Evolutionary conservation across 2,113 vertebrate species (phyloP), one percentile per base, ranked within the genome.

Genomic region (Verasper variegatus): DNA sequence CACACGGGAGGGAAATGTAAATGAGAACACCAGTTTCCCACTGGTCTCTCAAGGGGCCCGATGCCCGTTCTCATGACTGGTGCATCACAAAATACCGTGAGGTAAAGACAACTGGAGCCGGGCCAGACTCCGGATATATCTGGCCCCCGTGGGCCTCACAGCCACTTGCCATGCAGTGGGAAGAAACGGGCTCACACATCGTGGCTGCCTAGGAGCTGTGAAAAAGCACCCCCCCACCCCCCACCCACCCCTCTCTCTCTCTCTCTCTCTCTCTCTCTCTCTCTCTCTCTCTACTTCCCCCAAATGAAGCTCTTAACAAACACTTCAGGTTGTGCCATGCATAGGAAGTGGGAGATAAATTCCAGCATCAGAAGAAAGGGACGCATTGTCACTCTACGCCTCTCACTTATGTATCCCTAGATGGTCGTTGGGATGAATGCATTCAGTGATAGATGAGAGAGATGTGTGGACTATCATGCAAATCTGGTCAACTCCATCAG

Each of bases 161-260:
- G 45, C 73, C 86, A 91, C 91, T 92, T 92, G 85, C 84, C 85
- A 89, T 93, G 90, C 87, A 93, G 89, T 92, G 92, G 87, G 88
- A 92, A 90, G 81, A 92, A 86, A 90, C 71, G 69, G 82, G 62
- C 86, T 89, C 88, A 87, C 85, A 88, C 88, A 90, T 85, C 88
- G 68, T 85, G 68, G 47, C 83, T 88, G 83, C 88, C 71, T 91
- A 55, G 80, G 81, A 91, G 85, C 85, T 90, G 78, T 71, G 72
- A 83, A 85, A 84, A 78, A 75, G 54, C 62, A 18, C 73, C 62
- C 74, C 74, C 61, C 52, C 20, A 59, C 21, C 63, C 42, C 42
- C 42, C 31, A 7, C 6, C 31, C 31, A 7, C 31, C 31, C 31
- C 31, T 31, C 31, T 31, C 31, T 31, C 31, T 31, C 31, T 31